Conservation (phyloP, 2,113 vertebrate species). For the Scartelaos histophorus region DNA sequence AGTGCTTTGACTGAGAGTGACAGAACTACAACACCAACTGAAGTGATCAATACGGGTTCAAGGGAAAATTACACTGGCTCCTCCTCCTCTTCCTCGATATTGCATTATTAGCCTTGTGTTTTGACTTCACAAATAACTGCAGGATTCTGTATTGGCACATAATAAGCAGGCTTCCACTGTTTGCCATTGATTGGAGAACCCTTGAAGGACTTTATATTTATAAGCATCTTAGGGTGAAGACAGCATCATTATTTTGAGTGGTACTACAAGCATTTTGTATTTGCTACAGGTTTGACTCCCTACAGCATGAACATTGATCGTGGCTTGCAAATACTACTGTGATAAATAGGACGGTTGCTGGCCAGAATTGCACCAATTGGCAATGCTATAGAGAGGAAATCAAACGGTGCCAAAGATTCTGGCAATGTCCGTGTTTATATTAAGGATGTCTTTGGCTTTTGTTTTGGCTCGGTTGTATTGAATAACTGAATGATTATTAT, state of each 20-base stretch:
- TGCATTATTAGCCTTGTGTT: slow-evolving; percentile 46
- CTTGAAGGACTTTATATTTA: slow-evolving; percentile 35
- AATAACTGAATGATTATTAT: too few relatives aligned
- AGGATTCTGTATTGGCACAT: slow-evolving; percentile 50
- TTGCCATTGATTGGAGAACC: slow-evolving; percentile 61
- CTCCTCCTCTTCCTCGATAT: slow-evolving; percentile 40
- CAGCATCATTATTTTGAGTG: slow-evolving; percentile 68
- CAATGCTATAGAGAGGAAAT: slow-evolving; percentile 21
- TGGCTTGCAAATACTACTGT: slow-evolving; percentile 37
- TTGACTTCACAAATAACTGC: slow-evolving; percentile 33
- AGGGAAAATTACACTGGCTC: slow-evolving; percentile 12
- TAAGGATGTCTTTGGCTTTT: neutral
- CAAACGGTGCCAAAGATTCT: slow-evolving; percentile 17
- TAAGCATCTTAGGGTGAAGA: slow-evolving; percentile 63
- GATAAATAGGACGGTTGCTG: slow-evolving; percentile 32
- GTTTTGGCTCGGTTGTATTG: too few relatives aligned
- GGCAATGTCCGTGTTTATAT: neutral
- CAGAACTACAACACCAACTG: neutral
- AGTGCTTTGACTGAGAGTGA: neutral
- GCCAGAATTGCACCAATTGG: slow-evolving; percentile 26
- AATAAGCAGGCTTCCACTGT: slow-evolving; percentile 56
- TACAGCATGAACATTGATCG: slow-evolving; percentile 52
- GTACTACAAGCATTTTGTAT: slow-evolving; percentile 38
- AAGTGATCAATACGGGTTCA: neutral
- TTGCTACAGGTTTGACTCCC: slow-evolving; percentile 58